phyloP scores from a whole-genome alignment of 2,113 vertebrate genomes.

The Trachemys scripta region DNA sequence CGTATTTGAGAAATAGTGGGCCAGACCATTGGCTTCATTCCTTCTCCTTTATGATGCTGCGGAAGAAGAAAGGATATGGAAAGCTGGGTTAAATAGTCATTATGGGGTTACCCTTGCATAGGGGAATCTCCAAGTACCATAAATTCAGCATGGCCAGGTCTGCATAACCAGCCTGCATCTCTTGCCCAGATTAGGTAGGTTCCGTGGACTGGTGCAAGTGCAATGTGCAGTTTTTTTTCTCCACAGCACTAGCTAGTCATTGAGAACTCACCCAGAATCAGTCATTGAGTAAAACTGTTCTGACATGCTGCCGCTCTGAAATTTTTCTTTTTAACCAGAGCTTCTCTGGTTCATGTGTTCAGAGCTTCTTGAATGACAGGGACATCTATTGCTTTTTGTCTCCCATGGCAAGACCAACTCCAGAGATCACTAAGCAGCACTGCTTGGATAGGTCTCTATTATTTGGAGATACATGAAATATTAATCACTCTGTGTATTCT shows the following conservation, averaged over 20 bases:
- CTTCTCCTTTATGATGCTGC: neutral
- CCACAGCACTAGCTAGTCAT: neutral
- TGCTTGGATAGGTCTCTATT: neutral
- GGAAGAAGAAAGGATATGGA: neutral
- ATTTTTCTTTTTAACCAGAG: neutral
- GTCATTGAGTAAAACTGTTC: neutral
- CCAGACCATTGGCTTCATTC: neutral
- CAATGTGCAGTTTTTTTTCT: neutral
- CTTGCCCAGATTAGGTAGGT: neutral
- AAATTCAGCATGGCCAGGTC: neutral
- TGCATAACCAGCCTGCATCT: neutral
- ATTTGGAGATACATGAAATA: neutral
- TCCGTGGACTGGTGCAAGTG: neutral
- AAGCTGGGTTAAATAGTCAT: neutral
- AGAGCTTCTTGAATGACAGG: neutral
- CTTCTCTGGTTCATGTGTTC: neutral
- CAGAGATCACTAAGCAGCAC: neutral
- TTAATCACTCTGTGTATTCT: neutral
- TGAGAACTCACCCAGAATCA: neutral
- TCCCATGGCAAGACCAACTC: neutral
- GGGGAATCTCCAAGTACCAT: neutral
- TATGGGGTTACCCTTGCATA: neutral
- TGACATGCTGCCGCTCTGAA: neutral
- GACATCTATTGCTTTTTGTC: neutral
- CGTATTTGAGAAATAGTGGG: neutral